Conservation (phyloP, 2,888 invertebrate species). For the Andrena bicolor region DNA sequence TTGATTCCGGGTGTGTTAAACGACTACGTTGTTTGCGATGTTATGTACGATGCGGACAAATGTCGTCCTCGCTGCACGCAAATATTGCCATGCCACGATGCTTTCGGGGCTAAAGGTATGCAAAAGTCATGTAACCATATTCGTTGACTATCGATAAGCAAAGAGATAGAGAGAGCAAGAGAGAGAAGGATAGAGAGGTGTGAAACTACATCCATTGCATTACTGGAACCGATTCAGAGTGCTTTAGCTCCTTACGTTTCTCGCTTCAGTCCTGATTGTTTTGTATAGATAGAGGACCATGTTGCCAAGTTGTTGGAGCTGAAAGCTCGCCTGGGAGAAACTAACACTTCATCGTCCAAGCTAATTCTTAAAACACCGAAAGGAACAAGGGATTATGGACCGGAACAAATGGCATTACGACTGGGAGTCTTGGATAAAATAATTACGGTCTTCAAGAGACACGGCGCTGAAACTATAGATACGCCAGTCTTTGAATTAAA, state of each 20-base stretch:
- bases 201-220: not conserved
- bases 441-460: conserved; percentile 95
- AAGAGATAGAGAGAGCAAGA: not conserved
- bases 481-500: conserved; percentile 99
- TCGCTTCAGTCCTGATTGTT: not conserved
- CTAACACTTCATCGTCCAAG: conserved; percentile 86
- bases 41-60: conserved; percentile 77
- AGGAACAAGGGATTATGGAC: conserved; percentile 97
- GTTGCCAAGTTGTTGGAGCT: conserved; percentile 92
- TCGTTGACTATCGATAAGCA: not conserved
- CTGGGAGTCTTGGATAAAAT: conserved; percentile 95
- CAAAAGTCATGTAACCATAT: conserved; percentile 42
- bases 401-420: conserved; percentile 97
- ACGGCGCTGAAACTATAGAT: conserved; percentile 99
- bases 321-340: conserved; percentile 89
- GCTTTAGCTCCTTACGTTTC: not conserved
- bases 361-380: conserved; percentile 96
- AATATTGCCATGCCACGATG: conserved; percentile 76
- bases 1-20: conserved; percentile 80
- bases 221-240: not conserved
- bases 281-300: conserved; percentile 92
- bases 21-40: conserved; percentile 74
- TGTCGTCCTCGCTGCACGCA: conserved; percentile 74
- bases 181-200: not conserved
- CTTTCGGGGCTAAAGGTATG: conserved; percentile 80